Evolutionary conservation across 1,140 invertebrate species (phyloP).

Genomic region (Mercenaria mercenaria): DNA sequence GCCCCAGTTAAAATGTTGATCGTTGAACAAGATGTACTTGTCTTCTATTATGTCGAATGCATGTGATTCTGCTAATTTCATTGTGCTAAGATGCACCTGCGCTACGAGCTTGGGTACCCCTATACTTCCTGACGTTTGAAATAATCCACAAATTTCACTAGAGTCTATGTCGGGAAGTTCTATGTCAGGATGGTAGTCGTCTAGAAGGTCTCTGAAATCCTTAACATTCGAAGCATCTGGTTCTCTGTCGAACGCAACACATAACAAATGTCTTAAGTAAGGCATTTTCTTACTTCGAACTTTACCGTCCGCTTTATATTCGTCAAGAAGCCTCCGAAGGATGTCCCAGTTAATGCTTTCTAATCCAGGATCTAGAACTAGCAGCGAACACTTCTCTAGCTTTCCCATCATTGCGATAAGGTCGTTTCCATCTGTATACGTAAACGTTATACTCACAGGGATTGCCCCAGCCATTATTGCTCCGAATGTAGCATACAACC

Average conservation of each 20-base stretch:
- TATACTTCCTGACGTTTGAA: constrained; percentile 53
- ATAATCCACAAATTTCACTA: constrained; percentile 4
- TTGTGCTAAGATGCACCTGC: background rate
- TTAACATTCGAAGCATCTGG: too few relatives aligned
- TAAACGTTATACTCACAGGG: too few relatives aligned
- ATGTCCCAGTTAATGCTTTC: constrained; percentile 52
- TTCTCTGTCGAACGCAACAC: too few relatives aligned
- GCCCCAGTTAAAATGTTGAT: constrained; percentile 27
- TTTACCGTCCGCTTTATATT: background rate
- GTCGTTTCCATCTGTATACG: too few relatives aligned
- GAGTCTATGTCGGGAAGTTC: too few relatives aligned
- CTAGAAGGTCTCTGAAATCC: too few relatives aligned
- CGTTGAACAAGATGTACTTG: background rate
- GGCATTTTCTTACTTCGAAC: too few relatives aligned
- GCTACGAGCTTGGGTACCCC: too few relatives aligned
- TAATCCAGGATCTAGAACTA: constrained; percentile 31
- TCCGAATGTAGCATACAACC: too few relatives aligned
- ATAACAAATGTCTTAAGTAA: too few relatives aligned
- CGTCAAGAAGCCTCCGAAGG: background rate
- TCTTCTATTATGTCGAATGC: background rate
- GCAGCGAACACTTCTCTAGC: background rate
- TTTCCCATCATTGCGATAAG: constrained; percentile 37
- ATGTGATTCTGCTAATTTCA: background rate
- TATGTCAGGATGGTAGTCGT: background rate
- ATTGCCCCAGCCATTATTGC: too few relatives aligned